Percentiles rank a stretch among this genome's conserved stretches.
Conservation (phyloP, 1,140 invertebrate species). For the Ostrea edulis region DNA sequence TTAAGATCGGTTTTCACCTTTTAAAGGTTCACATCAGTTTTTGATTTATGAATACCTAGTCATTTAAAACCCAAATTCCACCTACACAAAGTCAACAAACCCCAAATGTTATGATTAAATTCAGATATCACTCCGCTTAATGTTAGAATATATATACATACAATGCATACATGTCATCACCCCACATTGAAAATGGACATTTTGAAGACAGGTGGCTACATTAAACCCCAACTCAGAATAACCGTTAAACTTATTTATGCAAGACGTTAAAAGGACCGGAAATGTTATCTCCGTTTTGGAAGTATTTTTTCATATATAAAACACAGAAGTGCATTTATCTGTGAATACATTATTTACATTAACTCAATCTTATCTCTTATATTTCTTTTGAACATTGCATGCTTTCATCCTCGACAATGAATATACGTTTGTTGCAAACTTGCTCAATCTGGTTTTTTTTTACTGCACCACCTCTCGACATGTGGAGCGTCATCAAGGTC, state of each 20-base stretch:
- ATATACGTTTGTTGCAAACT: no score
- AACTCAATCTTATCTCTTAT: no score
- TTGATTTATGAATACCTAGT: slow-evolving; percentile 18
- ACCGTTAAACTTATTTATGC: not conserved
- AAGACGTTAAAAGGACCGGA: not conserved
- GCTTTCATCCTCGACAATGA: no score
- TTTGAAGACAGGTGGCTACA: not conserved
- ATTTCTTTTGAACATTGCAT: no score
- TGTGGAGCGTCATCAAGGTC: no score
- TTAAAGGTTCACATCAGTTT: not conserved
- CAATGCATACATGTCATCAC: no score
- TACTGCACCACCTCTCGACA: no score
- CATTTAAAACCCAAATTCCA: slow-evolving; percentile 3
- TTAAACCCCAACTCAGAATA: not conserved
- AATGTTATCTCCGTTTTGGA: not conserved
- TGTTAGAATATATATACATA: not conserved
- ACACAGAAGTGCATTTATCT: no score
- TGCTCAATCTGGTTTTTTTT: no score
- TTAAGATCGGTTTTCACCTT: not conserved
- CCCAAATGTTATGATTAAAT: not conserved
- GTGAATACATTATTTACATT: no score
- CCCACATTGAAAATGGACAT: not conserved
- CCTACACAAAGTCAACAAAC: not conserved
- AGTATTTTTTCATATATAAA: no score
- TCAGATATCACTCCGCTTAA: not conserved